phyloP scores from a whole-genome alignment of 2,888 invertebrate species.

The Pediacus dermestoides region DNA sequence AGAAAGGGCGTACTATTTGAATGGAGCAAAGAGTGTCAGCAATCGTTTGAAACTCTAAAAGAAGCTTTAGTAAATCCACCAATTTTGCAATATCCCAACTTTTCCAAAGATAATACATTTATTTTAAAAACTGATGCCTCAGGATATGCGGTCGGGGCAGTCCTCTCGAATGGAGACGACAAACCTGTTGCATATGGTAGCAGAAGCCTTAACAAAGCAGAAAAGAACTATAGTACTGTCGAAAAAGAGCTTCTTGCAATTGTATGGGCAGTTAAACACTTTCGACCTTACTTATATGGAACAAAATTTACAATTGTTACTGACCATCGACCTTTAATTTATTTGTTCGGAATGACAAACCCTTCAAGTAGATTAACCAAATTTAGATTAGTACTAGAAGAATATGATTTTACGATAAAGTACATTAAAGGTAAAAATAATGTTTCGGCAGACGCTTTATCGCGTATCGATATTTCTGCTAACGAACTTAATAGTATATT shows the following conservation, averaged over 20 bases:
- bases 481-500: constrained; percentile 7
- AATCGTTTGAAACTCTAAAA: constrained; percentile 13
- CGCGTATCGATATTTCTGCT: constrained; percentile 3
- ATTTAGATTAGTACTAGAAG: constrained; percentile 8
- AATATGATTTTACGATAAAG: constrained; percentile 13
- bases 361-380: constrained; percentile 6
- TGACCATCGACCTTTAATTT: constrained; percentile 7
- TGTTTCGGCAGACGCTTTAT: constrained; percentile 16
- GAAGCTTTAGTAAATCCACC: constrained; percentile 12
- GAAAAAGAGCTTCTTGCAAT: constrained; percentile 6
- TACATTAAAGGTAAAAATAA: constrained; percentile 11
- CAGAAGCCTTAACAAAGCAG: constrained; percentile 1
- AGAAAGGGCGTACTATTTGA: constrained; percentile 8
- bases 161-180: constrained; percentile 14
- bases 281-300: constrained; percentile 6
- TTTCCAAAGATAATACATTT: constrained; percentile 9
- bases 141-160: constrained; percentile 13
- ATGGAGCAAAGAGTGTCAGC: constrained; percentile 16
- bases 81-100: constrained; percentile 15
- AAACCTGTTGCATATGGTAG: constrained; percentile 8
- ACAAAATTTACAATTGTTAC: neutral
- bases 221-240: constrained; percentile 5
- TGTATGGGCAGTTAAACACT: constrained; percentile 5
- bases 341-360: constrained; percentile 6
- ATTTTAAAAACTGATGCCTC: constrained; percentile 14